A percentile compares a stretch with the other conserved stretches of the same genome.
Conservation (phyloP, 2,797 vertebrate species). For the Paedocypris micromegethes region DNA sequence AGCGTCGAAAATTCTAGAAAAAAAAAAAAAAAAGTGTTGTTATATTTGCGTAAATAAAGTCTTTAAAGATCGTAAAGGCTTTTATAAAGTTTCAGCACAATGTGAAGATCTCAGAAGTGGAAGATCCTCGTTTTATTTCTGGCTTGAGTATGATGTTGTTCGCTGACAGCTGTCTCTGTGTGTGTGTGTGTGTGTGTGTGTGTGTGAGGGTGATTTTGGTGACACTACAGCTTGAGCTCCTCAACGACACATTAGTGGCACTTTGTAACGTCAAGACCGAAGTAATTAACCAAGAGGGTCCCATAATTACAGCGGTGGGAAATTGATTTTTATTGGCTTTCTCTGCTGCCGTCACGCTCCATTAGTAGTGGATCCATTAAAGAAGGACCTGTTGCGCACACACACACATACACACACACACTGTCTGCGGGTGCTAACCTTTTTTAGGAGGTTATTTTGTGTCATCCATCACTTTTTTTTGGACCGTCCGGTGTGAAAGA, state of each 20-base stretch:
- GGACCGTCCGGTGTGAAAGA: no score
- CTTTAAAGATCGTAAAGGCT: no score
- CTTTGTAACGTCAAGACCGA: conserved; percentile 57
- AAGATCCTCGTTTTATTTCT: conserved; percentile 1
- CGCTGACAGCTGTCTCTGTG: conserved; percentile 15
- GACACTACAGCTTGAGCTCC: conserved; percentile 38
- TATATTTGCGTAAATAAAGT: no score
- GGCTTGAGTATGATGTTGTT: conserved; percentile 15
- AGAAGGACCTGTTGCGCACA: conserved; percentile 59
- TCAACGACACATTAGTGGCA: conserved; percentile 44
- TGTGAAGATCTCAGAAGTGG: no score
- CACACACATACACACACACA: conserved; percentile 7
- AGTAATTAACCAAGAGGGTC: conserved; percentile 72
- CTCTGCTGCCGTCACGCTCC: conserved; percentile 57
- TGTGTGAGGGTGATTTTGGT: conserved; percentile 4
- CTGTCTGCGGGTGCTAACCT: neutral
- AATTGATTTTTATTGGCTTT: conserved; percentile 73
- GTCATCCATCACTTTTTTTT: no score
- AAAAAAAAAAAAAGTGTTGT: no score
- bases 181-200: neutral
- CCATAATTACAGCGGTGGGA: conserved; percentile 73
- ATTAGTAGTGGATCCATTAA: conserved; percentile 67
- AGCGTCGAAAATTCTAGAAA: no score
- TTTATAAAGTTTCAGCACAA: no score
- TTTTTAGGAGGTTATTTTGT: no score